These are phyloP conservation scores for Drosophila bocki DNA, from an alignment of 1,140 invertebrate genomes.

Conservation along the genomic window DNA sequence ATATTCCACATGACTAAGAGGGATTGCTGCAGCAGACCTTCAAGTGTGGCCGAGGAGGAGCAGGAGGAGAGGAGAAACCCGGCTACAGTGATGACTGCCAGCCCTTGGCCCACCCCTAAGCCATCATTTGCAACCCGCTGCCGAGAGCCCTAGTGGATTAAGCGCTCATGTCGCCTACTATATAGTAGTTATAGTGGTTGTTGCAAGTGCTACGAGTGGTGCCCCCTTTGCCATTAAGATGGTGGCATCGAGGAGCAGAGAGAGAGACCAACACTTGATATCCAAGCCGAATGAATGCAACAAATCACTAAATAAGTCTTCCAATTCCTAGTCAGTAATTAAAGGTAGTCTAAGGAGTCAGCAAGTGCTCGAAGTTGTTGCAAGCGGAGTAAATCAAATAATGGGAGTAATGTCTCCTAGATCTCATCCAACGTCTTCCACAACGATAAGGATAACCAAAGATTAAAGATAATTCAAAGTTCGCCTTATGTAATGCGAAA, in stretches of 20 bases:
- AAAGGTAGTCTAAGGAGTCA: slow-evolving; percentile 56
- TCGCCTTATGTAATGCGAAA: slow-evolving; percentile 38
- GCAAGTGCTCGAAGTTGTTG: slow-evolving; percentile 29
- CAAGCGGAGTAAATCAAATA: slow-evolving; percentile 47
- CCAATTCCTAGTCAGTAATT: slow-evolving; percentile 72
- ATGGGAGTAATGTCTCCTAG: slow-evolving; percentile 7
- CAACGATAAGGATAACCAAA: slow-evolving; percentile 16
- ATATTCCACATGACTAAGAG: slow-evolving; percentile 19
- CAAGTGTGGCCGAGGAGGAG: slow-evolving; percentile 52
- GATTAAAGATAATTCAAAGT: slow-evolving; percentile 5
- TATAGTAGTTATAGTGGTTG: slow-evolving; percentile 69
- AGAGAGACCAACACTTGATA: slow-evolving; percentile 30
- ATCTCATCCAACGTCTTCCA: slow-evolving; percentile 65
- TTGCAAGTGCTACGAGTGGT: slow-evolving; percentile 48
- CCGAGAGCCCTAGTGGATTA: slow-evolving; percentile 45
- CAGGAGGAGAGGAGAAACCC: no score
- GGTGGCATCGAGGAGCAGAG: slow-evolving; percentile 24
- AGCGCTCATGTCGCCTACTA: slow-evolving; percentile 31
- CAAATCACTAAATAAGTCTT: slow-evolving; percentile 85
- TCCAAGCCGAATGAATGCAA: slow-evolving; percentile 67
- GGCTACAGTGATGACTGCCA: slow-evolving; percentile 17
- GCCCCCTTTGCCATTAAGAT: slow-evolving; percentile 34
- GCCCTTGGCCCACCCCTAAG: slow-evolving; percentile 31
- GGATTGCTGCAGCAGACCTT: slow-evolving; percentile 49
- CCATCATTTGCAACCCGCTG: slow-evolving; percentile 35